Conservation (phyloP, 2,113 vertebrate species). For the Excalfactoria chinensis region DNA sequence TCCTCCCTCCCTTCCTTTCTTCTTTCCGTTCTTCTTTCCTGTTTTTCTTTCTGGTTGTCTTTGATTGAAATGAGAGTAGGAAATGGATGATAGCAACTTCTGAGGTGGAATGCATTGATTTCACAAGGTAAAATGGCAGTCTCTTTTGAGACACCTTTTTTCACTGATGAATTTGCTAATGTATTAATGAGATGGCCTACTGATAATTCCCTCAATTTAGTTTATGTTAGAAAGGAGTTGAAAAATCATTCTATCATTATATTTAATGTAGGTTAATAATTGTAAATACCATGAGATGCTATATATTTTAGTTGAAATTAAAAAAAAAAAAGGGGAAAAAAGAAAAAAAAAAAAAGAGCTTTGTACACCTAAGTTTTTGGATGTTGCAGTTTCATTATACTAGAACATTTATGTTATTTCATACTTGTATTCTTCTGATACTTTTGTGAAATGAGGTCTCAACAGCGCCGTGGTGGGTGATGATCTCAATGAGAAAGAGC, state of each 20-base stretch:
- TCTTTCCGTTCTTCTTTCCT: no score
- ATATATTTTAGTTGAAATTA: not conserved
- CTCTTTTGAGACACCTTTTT: not conserved
- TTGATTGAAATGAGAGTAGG: not conserved
- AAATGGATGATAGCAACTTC: not conserved
- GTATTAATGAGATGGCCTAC: not conserved
- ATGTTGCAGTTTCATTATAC: not conserved
- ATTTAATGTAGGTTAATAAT: not conserved
- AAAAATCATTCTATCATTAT: not conserved
- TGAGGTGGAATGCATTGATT: not conserved
- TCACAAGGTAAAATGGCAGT: not conserved
- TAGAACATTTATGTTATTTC: not conserved
- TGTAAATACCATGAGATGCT: rapidly evolving
- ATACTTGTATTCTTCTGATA: not conserved
- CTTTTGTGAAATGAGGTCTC: not conserved
- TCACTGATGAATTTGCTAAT: not conserved
- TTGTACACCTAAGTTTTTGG: not conserved
- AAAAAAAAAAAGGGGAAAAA: no score
- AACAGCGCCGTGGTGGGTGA: not conserved
- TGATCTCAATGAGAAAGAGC: not conserved
- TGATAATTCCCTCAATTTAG: not conserved
- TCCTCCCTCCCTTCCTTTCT: rapidly evolving
- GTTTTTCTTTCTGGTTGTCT: not conserved
- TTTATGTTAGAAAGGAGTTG: not conserved
- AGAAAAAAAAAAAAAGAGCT: not conserved